phyloP scores from a whole-genome alignment of 92 coral and sea anemone species.

The Micromussa lordhowensis region DNA sequence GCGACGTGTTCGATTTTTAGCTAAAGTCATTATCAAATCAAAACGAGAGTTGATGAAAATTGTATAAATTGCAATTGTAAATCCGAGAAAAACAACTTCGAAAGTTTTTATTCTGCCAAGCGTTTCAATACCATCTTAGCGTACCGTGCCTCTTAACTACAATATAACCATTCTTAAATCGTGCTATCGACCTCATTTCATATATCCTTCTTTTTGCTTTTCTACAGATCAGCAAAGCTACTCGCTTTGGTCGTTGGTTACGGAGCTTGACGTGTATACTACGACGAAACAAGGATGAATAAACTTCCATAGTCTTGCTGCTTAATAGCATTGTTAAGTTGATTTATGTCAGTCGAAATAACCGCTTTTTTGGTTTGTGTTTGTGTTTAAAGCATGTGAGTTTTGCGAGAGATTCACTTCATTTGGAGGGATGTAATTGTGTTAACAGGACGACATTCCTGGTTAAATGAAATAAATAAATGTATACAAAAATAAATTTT shows the following conservation, averaged over 20 bases:
- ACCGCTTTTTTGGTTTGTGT: not conserved
- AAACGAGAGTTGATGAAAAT: too few relatives aligned
- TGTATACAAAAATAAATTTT: not conserved
- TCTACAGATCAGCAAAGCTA: slow-evolving; percentile 10
- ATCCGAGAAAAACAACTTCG: too few relatives aligned
- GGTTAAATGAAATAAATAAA: not conserved
- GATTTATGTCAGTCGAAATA: not conserved
- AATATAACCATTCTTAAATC: too few relatives aligned
- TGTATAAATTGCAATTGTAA: too few relatives aligned
- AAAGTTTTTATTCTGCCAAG: too few relatives aligned
- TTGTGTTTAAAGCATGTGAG: not conserved
- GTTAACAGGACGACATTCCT: not conserved
- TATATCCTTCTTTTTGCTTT: not conserved
- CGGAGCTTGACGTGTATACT: slow-evolving; percentile 5
- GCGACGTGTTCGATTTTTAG: too few relatives aligned
- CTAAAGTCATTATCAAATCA: too few relatives aligned
- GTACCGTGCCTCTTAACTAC: too few relatives aligned
- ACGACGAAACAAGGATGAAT: not conserved
- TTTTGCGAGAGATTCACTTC: not conserved
- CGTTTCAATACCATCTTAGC: too few relatives aligned
- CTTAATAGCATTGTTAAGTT: not conserved
- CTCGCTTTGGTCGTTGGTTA: slow-evolving; percentile 21
- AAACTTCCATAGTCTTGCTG: not conserved
- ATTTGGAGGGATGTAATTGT: not conserved
- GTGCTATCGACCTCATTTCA: too few relatives aligned